Percentiles rank a stretch among this genome's conserved stretches.
Conservation (phyloP, 2,797 vertebrate genomes). For the Tragopan temminckii region DNA sequence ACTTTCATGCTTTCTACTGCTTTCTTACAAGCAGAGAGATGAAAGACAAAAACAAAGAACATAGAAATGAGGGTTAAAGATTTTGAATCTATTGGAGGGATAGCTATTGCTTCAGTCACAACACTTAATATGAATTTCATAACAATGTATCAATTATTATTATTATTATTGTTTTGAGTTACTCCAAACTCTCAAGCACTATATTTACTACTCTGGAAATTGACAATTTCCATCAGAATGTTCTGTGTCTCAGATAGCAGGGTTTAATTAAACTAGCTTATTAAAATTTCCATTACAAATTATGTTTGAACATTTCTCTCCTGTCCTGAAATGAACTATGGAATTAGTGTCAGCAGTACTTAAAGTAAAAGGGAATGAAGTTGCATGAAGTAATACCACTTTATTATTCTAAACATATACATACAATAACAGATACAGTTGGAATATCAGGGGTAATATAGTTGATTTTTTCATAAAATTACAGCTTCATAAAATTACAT, state of each 20-base stretch:
- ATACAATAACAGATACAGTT: too few species aligned
- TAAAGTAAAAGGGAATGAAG: background rate
- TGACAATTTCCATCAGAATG: background rate
- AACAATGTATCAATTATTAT: background rate
- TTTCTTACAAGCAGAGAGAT: background rate
- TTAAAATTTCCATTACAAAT: slow-evolving; percentile 13
- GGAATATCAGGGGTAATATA: background rate
- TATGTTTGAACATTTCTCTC: background rate
- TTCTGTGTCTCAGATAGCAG: background rate
- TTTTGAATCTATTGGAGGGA: background rate
- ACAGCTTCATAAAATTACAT: too few species aligned
- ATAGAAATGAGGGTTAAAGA: background rate
- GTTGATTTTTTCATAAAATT: background rate
- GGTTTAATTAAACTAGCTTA: slow-evolving; percentile 21
- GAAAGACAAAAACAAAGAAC: background rate
- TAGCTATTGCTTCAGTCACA: background rate
- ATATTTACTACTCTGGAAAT: background rate
- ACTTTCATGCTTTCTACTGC: background rate
- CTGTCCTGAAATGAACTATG: background rate
- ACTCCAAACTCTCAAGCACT: background rate
- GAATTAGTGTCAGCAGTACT: background rate
- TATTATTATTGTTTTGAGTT: background rate
- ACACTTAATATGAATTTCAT: background rate
- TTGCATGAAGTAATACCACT: background rate
- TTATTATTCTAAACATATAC: background rate